These are phyloP conservation scores for Heliconius erato DNA, from an alignment of 2,888 invertebrate genomes.

Conservation along the genomic window DNA sequence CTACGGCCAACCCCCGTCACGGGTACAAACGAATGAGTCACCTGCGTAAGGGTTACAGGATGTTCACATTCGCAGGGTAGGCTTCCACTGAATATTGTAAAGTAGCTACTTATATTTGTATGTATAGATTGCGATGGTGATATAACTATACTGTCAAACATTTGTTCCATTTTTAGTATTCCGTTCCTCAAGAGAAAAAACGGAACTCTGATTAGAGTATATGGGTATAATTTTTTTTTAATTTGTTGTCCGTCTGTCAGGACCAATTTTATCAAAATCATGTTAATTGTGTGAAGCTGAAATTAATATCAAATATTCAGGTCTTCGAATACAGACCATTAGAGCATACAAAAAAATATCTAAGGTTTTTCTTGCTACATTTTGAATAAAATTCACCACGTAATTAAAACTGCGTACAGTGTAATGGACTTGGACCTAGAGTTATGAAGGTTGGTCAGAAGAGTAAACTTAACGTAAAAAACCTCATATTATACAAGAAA, in stretches of 20 bases:
- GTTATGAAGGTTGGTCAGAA: background rate
- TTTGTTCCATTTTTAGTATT: background rate
- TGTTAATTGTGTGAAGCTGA: background rate
- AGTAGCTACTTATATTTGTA: background rate
- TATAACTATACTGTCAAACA: no score
- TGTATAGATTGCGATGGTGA: no score
- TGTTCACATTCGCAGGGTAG: background rate
- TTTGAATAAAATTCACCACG: background rate
- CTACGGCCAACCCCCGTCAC: constrained; percentile 37
- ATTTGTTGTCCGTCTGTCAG: no score
- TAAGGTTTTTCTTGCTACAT: background rate
- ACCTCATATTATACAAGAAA: no score
- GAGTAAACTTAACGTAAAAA: no score
- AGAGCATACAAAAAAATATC: background rate
- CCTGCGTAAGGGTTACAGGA: constrained; percentile 24
- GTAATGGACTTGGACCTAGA: background rate
- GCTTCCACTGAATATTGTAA: background rate
- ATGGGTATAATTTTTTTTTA: no score
- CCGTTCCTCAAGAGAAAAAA: background rate
- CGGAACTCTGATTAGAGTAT: background rate
- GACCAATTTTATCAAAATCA: background rate
- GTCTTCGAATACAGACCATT: no score
- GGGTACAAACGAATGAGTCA: constrained; percentile 32
- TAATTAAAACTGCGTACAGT: background rate
- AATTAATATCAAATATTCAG: background rate